Conservation (phyloP, 2,797 vertebrate species). For the Mormyrops attenuatus region DNA sequence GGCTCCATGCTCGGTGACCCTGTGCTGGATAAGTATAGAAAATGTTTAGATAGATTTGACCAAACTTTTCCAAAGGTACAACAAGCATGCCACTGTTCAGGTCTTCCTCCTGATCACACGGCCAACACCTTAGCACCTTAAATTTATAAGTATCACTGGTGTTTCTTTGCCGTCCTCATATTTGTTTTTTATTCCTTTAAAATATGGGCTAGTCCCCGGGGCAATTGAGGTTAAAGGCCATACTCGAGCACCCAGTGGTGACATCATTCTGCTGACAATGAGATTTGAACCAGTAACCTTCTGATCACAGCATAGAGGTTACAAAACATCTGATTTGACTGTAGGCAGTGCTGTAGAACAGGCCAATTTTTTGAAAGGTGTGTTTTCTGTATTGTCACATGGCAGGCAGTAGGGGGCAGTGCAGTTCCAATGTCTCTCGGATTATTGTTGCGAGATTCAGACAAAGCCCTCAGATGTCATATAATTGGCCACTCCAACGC, state of each 20-base stretch:
- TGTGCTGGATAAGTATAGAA: not conserved
- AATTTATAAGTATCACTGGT: not conserved
- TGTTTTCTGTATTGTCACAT: not conserved
- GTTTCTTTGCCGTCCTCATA: not conserved
- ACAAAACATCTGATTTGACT: not conserved
- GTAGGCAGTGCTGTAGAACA: not conserved
- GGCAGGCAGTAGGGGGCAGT: not conserved
- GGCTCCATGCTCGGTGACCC: not conserved
- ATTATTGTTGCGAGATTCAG: not conserved
- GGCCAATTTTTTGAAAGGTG: not conserved
- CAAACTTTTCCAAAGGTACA: not conserved
- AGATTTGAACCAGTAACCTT: not conserved
- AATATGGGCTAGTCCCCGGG: not conserved
- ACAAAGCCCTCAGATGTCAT: not conserved
- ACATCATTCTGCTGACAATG: not conserved
- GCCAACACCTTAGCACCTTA: not conserved
- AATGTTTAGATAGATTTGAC: not conserved
- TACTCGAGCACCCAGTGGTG: not conserved
- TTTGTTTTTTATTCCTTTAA: not conserved
- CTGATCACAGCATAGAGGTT: not conserved
- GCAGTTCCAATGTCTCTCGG: not conserved
- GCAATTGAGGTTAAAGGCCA: not conserved
- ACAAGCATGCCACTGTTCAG: not conserved
- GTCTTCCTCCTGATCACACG: not conserved
- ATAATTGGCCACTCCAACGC: not conserved